phyloP scores from a whole-genome alignment of 2,113 vertebrate genomes.

The Indicator maculatus region DNA sequence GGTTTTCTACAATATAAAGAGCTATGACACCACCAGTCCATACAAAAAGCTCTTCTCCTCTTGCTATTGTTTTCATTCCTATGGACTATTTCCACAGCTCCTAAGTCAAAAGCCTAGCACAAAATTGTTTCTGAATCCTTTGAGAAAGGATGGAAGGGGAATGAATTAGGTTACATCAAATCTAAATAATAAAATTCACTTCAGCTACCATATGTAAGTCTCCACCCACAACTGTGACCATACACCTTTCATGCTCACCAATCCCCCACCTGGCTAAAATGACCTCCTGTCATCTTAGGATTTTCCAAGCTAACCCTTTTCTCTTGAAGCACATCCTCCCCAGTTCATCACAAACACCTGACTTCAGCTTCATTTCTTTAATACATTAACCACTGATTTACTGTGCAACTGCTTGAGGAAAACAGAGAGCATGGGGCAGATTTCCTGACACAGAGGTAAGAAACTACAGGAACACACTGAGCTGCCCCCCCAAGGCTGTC shows the following conservation, averaged over 20 bases:
- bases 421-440: neutral
- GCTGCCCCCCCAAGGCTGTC: neutral
- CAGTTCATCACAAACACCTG: neutral
- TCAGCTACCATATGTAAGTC: neutral
- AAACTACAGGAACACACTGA: rapidly evolving
- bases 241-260: neutral
- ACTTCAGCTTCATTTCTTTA: neutral
- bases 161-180: neutral
- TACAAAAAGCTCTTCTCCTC: neutral
- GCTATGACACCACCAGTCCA: neutral
- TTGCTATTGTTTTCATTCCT: neutral
- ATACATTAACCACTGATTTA: neutral
- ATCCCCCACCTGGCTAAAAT: neutral
- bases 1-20: neutral
- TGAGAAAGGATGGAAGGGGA: neutral
- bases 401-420: neutral
- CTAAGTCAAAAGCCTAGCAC: neutral
- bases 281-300: neutral
- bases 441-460: neutral
- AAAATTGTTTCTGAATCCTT: neutral
- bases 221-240: neutral
- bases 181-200: neutral
- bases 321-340: neutral
- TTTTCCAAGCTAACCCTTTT: neutral
- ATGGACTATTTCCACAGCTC: neutral